Evolutionary conservation across 2,797 vertebrate species (phyloP).

Genomic region (Yasuhikotakia modesta): DNA sequence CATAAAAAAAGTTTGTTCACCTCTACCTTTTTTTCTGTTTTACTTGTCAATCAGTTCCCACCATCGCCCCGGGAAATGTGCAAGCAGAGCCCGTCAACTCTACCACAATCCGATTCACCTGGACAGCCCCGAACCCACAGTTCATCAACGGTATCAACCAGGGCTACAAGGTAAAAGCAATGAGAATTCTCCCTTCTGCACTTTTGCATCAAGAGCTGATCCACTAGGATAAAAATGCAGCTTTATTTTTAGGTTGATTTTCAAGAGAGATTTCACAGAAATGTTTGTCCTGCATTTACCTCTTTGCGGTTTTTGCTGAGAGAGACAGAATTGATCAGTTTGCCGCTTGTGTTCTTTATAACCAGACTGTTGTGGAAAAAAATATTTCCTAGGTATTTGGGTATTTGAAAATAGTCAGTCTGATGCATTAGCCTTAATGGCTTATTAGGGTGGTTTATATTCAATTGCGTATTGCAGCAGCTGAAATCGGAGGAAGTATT

Average conservation of each 20-base stretch:
- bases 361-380: background rate
- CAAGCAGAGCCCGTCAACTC: conserved; percentile 91
- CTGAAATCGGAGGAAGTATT: conserved; percentile 20
- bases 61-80: conserved; percentile 90
- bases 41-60: conserved; percentile 82
- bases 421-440: conserved; percentile 35
- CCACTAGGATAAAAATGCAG: background rate
- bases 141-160: conserved; percentile 99
- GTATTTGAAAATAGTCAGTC: no score
- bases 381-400: no score
- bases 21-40: conserved; percentile 48
- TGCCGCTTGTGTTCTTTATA: conserved; percentile 20
- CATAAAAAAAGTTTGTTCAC: no score
- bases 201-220: conserved; percentile 11
- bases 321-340: conserved; percentile 3
- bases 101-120: conserved; percentile 92
- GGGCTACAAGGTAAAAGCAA: conserved; percentile 91
- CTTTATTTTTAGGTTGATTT: background rate
- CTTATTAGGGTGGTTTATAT: conserved; percentile 24
- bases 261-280: background rate
- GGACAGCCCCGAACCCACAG: conserved; percentile 95
- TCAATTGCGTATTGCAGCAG: background rate
- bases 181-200: conserved; percentile 3
- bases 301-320: conserved; percentile 1
- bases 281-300: background rate